Percentiles rank a stretch among this genome's conserved stretches.
phyloP scores from a whole-genome alignment of 2,113 vertebrate species.

The Sebastes schlegelii region DNA sequence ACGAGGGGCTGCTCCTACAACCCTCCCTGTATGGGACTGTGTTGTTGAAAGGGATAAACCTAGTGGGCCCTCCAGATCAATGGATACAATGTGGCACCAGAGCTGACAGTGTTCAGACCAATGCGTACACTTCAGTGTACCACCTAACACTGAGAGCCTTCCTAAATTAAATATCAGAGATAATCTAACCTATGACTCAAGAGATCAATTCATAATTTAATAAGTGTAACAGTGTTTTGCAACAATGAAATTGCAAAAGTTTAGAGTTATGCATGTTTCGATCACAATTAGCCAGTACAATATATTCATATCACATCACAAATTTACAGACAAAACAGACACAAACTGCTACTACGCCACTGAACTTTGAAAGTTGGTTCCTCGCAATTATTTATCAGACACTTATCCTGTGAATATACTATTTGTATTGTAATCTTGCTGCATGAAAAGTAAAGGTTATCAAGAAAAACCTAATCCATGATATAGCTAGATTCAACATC shows the following conservation, averaged over 20 bases:
- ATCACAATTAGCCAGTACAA: not conserved
- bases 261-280: not conserved
- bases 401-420: not conserved
- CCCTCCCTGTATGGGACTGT: not conserved
- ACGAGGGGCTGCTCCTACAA: not conserved
- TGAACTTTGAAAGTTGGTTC: not conserved
- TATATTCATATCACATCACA: not conserved
- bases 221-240: not conserved
- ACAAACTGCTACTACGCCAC: not conserved
- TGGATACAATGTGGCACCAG: not conserved
- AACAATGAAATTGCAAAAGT: not conserved
- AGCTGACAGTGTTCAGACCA: too few relatives aligned
- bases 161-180: not conserved
- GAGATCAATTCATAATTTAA: not conserved
- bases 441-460: not conserved
- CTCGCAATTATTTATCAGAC: not conserved
- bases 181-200: not conserved
- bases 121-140: too few relatives aligned
- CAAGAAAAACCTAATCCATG: not conserved
- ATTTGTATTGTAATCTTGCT: not conserved
- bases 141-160: not conserved
- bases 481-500: not conserved
- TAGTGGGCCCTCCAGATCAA: not conserved
- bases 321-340: slow-evolving; percentile 4
- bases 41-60: slow-evolving; percentile 3